Evolutionary conservation across 2,113 vertebrate species (phyloP).

Genomic region (Helogale parvula): DNA sequence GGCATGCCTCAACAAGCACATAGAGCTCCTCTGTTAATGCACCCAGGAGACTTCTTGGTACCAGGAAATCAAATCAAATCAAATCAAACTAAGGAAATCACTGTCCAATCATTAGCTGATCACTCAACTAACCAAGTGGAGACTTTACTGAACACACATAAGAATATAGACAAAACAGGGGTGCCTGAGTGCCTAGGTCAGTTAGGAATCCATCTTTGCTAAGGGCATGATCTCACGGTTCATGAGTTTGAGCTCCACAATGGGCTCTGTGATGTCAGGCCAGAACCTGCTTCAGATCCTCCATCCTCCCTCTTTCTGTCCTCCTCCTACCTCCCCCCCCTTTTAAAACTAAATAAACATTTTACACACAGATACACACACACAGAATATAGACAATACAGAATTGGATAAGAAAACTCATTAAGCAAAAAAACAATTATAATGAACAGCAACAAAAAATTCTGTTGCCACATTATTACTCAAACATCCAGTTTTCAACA

Average conservation of each 20-base stretch:
- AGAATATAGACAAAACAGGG: not conserved
- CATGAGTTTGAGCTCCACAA: too few relatives aligned
- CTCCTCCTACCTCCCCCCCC: too few relatives aligned
- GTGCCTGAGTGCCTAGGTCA: too few relatives aligned
- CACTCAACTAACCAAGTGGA: not conserved
- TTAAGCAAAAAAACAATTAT: not conserved
- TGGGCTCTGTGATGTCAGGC: too few relatives aligned
- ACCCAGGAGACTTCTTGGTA: not conserved
- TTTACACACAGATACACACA: too few relatives aligned
- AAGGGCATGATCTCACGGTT: too few relatives aligned
- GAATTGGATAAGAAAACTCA: slow-evolving; percentile 24
- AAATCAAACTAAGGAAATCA: not conserved
- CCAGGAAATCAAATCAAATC: not conserved
- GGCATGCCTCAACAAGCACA: not conserved
- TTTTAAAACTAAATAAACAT: too few relatives aligned
- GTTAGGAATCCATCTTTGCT: too few relatives aligned
- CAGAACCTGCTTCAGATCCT: too few relatives aligned
- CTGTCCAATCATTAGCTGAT: not conserved
- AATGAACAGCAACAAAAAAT: not conserved
- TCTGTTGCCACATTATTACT: not conserved
- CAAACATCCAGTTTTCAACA: not conserved
- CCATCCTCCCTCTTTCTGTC: too few relatives aligned
- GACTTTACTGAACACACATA: not conserved
- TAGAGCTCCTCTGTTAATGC: not conserved
- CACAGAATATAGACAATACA: not conserved